Evolutionary conservation across 2,113 vertebrate species (phyloP).

Genomic region (Apteryx mantelli): DNA sequence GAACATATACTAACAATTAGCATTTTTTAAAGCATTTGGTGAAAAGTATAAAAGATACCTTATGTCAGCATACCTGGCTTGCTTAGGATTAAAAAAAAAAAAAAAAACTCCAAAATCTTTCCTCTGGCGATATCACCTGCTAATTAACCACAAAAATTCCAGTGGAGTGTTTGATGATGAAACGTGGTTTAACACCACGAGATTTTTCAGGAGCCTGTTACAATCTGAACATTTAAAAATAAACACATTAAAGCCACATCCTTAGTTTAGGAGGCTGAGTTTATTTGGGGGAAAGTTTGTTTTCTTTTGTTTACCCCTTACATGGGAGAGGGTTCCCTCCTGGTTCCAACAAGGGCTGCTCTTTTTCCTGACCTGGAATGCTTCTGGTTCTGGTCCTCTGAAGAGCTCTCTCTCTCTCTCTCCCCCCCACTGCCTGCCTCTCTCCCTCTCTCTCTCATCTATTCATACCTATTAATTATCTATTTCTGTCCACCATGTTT

Average conservation of each 20-base stretch:
- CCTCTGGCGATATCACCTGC: neutral
- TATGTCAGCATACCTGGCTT: neutral
- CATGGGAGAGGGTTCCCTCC: neutral
- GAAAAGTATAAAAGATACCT: neutral
- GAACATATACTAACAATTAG: neutral
- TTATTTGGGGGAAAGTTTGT: neutral
- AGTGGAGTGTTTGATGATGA: neutral
- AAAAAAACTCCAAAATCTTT: neutral
- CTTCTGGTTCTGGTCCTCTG: neutral
- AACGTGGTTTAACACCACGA: neutral
- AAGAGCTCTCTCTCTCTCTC: neutral
- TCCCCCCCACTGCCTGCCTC: accelerated
- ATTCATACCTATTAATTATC: neutral
- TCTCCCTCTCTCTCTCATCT: neutral
- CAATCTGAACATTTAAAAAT: constrained; percentile 34
- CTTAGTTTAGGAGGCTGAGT: neutral
- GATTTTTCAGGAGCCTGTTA: neutral
- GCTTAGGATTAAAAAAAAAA: neutral
- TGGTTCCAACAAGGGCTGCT: neutral
- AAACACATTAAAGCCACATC: constrained; percentile 16
- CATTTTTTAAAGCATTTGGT: neutral
- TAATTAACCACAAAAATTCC: constrained; percentile 50
- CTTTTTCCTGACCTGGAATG: neutral
- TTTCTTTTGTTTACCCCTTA: neutral
- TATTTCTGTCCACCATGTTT: neutral